phyloP scores from a whole-genome alignment of 1,140 invertebrate species.

The Bilobella aurantiaca region DNA sequence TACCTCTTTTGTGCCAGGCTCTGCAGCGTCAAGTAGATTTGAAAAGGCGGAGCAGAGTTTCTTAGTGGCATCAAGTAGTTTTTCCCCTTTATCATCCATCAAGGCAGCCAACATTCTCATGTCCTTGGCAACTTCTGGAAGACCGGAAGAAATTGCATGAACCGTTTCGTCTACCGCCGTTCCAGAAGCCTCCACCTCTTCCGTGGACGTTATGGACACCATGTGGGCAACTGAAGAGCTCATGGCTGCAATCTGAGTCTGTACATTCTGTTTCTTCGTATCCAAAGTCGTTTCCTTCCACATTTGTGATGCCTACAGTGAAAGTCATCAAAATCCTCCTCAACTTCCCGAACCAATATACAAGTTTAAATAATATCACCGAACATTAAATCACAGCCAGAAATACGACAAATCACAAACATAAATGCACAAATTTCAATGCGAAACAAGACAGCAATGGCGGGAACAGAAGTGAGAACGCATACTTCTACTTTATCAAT shows the following conservation, averaged over 20 bases:
- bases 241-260: slow-evolving; percentile 95
- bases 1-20: slow-evolving; percentile 83
- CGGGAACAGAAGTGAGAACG: background rate
- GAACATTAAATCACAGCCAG: no score
- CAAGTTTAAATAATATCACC: no score
- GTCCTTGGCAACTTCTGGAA: slow-evolving; percentile 91
- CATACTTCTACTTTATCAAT: no score
- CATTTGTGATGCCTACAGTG: slow-evolving; percentile 59
- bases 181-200: slow-evolving; percentile 75
- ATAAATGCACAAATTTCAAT: no score
- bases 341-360: no score
- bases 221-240: slow-evolving; percentile 97
- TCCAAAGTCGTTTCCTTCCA: slow-evolving; percentile 91
- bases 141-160: slow-evolving; percentile 88
- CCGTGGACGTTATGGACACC: slow-evolving; percentile 81
- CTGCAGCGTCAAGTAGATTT: slow-evolving; percentile 84
- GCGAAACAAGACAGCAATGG: background rate
- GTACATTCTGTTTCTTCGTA: slow-evolving; percentile 90
- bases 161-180: slow-evolving; percentile 86
- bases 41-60: slow-evolving; percentile 87
- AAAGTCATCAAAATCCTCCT: background rate
- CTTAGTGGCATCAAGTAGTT: slow-evolving; percentile 80
- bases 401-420: no score
- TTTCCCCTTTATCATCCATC: slow-evolving; percentile 77
- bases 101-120: slow-evolving; percentile 90